Conservation (phyloP, 64 coral and sea anemone species). For the Pocillopora verrucosa region DNA sequence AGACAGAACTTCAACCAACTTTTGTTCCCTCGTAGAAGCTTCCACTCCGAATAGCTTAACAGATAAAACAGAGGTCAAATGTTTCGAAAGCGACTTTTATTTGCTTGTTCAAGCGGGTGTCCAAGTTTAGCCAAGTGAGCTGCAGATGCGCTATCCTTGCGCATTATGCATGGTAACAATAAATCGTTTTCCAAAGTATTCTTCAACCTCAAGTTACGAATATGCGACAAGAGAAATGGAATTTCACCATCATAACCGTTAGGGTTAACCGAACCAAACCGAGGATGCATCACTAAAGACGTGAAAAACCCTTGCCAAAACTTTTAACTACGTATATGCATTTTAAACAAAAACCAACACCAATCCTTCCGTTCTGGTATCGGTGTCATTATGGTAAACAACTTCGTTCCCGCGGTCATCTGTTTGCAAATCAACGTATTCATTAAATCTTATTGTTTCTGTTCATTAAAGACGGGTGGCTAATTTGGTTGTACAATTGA, state of each 20-base stretch:
- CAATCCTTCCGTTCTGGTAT: background rate
- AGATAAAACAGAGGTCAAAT: constrained; percentile 42
- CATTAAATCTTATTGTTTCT: too few relatives aligned
- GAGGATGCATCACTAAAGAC: background rate
- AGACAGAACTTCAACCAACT: constrained; percentile 46
- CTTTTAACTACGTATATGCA: background rate
- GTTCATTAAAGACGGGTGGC: too few relatives aligned
- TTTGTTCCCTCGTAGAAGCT: constrained; percentile 63
- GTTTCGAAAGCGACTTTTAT: constrained; percentile 32
- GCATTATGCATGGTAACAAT: background rate
- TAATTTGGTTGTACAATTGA: too few relatives aligned
- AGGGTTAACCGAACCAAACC: background rate
- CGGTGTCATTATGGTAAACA: background rate
- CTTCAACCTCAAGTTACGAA: background rate
- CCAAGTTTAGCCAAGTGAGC: constrained; percentile 12
- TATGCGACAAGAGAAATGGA: background rate
- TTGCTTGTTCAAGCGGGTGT: constrained; percentile 5
- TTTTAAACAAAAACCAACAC: background rate
- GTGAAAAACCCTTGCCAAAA: background rate
- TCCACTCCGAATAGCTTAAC: constrained; percentile 38
- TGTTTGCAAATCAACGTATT: too few relatives aligned
- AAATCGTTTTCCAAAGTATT: background rate
- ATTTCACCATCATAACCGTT: constrained; percentile 11
- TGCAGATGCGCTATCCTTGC: background rate
- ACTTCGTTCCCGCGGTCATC: background rate